Evolutionary conservation across 2,888 invertebrate species (phyloP).

Genomic region (Idaea biselata): DNA sequence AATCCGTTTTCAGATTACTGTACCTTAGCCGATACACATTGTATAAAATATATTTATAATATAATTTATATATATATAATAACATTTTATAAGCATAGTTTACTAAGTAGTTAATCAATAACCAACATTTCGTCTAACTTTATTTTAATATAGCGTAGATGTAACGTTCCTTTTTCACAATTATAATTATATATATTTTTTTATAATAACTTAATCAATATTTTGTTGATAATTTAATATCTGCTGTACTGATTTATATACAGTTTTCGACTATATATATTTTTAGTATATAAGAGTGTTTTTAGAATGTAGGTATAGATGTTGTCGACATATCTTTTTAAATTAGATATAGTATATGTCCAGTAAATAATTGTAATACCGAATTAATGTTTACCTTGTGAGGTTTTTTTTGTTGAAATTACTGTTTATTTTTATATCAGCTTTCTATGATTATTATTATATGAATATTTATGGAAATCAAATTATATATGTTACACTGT

Average conservation of each 20-base stretch:
- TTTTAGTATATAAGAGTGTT: slow-evolving; percentile 40
- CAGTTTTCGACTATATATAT: slow-evolving; percentile 22
- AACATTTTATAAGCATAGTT: slow-evolving; percentile 24
- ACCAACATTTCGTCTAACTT: slow-evolving; percentile 19
- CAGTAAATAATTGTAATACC: slow-evolving; percentile 21
- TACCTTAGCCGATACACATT: too few relatives aligned
- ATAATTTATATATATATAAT: slow-evolving; percentile 12
- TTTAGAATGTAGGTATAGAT: slow-evolving; percentile 35
- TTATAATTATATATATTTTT: slow-evolving; percentile 25
- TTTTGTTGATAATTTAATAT: slow-evolving; percentile 20
- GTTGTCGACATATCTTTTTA: slow-evolving; percentile 40
- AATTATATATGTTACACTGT: too few relatives aligned
- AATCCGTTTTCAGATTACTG: too few relatives aligned
- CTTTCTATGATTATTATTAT: neutral
- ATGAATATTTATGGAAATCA: neutral
- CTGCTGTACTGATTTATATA: slow-evolving; percentile 20
- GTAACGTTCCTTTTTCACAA: slow-evolving; percentile 21
- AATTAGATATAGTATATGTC: slow-evolving; percentile 34
- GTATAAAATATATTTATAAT: slow-evolving; percentile 6
- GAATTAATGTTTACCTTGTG: slow-evolving; percentile 8
- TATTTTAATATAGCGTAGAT: slow-evolving; percentile 21
- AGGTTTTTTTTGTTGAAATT: slow-evolving; percentile 17
- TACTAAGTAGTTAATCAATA: slow-evolving; percentile 23
- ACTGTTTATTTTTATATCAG: neutral
- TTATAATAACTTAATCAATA: slow-evolving; percentile 12